These are phyloP conservation scores for Phragmatobia fuliginosa DNA, from an alignment of 2,888 invertebrate species.

Conservation along the genomic window DNA sequence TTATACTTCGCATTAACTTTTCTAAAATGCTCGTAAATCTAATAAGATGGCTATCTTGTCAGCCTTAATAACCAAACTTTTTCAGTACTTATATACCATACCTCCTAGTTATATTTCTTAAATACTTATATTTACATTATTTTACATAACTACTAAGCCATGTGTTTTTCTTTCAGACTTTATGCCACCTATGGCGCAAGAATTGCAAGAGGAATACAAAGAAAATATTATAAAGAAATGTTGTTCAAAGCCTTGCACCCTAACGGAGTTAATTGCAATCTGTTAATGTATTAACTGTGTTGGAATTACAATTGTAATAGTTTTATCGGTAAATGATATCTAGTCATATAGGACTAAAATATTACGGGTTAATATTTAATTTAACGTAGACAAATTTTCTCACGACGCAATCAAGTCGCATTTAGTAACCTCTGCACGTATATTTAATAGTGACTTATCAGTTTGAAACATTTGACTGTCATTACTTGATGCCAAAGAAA, in stretches of 20 bases:
- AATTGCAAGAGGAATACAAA: conserved; percentile 34
- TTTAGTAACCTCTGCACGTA: background rate
- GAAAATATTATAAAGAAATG: conserved; percentile 45
- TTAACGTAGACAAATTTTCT: background rate
- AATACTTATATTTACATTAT: background rate
- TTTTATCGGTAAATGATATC: conserved; percentile 1
- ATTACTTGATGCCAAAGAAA: background rate
- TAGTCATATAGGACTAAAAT: background rate
- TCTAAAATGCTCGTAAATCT: background rate
- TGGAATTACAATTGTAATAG: background rate
- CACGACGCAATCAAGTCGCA: background rate
- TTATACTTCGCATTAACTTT: background rate
- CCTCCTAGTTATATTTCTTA: too few species aligned
- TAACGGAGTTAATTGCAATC: conserved; percentile 45
- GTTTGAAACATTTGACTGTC: background rate
- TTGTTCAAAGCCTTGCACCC: conserved; percentile 50
- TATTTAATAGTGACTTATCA: background rate
- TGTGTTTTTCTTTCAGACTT: conserved; percentile 45
- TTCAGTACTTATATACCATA: too few species aligned
- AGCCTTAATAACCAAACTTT: too few species aligned
- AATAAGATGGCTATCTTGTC: background rate
- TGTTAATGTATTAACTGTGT: conserved; percentile 41
- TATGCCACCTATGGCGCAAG: conserved; percentile 22
- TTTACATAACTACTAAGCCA: background rate
- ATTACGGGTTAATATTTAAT: background rate